Conservation (phyloP, 1,140 invertebrate species). For the Solen grandis region DNA sequence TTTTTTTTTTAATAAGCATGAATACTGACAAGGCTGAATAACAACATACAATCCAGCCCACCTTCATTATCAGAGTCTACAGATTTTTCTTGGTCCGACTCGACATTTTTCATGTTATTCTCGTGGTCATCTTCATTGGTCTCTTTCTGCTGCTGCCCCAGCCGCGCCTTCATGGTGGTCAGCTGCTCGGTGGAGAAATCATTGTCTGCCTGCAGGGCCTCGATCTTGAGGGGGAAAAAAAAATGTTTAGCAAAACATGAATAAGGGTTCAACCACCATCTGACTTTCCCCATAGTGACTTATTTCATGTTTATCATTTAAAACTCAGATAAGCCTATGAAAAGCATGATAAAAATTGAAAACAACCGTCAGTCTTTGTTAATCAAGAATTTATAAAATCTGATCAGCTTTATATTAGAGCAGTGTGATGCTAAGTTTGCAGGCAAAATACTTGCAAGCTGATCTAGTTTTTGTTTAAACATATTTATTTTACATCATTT, state of each 20-base stretch:
- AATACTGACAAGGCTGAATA: too few species aligned
- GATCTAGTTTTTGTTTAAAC: too few species aligned
- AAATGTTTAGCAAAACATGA: not conserved
- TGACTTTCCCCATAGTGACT: not conserved
- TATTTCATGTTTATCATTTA: not conserved
- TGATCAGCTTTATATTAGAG: too few species aligned
- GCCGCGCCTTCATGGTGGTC: slow-evolving; percentile 77
- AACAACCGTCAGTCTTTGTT: too few species aligned
- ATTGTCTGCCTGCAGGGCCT: slow-evolving; percentile 80
- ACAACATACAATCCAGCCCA: too few species aligned
- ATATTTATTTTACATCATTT: too few species aligned
- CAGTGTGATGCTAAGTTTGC: too few species aligned
- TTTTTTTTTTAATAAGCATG: too few species aligned
- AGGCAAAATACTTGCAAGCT: too few species aligned
- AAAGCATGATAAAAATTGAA: too few species aligned
- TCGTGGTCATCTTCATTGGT: slow-evolving; percentile 65
- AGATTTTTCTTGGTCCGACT: slow-evolving; percentile 35
- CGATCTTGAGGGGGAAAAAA: slow-evolving; percentile 59
- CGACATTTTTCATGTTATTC: slow-evolving; percentile 42
- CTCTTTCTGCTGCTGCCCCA: slow-evolving; percentile 60
- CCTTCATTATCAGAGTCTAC: slow-evolving; percentile 34
- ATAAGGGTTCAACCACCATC: not conserved
- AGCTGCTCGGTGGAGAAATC: slow-evolving; percentile 81
- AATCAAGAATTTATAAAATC: too few species aligned
- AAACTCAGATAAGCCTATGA: not conserved